A percentile compares a stretch with the other conserved stretches of the same genome.
These are phyloP conservation scores for Brachyistius frenatus DNA, from an alignment of 2,113 vertebrate genomes.

Conservation along the genomic window DNA sequence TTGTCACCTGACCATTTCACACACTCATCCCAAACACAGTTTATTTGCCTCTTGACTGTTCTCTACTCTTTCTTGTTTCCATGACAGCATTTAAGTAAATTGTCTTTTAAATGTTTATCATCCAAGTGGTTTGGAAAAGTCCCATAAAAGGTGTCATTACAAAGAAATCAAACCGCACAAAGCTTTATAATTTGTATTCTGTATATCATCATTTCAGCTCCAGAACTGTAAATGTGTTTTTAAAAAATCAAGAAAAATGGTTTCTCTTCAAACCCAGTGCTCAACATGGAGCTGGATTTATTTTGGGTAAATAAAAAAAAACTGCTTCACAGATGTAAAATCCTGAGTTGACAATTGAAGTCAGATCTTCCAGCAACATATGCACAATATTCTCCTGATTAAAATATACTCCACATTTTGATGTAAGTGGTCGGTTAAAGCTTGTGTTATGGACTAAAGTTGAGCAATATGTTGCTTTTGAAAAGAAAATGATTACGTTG, in stretches of 20 bases:
- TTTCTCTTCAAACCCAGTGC: conserved; percentile 10
- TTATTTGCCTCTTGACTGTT: neutral
- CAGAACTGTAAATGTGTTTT: neutral
- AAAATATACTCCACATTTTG: conserved; percentile 7
- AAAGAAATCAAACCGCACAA: conserved; percentile 6
- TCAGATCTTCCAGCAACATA: neutral
- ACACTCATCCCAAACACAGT: neutral
- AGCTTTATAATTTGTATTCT: conserved; percentile 1
- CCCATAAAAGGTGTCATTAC: conserved; percentile 1
- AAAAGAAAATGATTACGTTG: conserved; percentile 8
- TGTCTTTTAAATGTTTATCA: neutral
- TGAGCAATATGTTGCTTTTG: neutral
- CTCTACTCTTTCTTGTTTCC: neutral
- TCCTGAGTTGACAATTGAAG: neutral
- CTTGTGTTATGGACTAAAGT: neutral
- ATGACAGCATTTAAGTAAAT: neutral
- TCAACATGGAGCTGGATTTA: conserved; percentile 9
- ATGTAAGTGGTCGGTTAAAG: neutral
- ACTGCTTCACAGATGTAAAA: neutral
- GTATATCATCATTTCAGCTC: neutral
- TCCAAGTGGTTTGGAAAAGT: neutral
- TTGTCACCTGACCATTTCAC: too few species aligned
- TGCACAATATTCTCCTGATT: conserved; percentile 22
- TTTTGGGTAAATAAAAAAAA: conserved; percentile 11
- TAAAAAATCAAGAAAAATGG: neutral